Conservation (phyloP, 2,888 invertebrate species). For the Eilema sororculum region DNA sequence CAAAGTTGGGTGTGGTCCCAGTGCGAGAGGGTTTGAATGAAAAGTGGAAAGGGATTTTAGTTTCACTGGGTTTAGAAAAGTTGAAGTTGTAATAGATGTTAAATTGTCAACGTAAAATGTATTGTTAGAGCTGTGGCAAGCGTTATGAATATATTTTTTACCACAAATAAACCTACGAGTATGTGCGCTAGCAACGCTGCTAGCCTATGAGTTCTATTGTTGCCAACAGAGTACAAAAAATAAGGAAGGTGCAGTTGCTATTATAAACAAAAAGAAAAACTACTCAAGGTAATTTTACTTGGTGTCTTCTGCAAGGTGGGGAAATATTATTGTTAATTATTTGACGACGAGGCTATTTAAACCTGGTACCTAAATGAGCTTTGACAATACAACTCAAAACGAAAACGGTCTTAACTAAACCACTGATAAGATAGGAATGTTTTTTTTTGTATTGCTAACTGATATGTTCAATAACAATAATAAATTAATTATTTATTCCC, state of each 20-base stretch:
- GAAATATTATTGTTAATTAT: no score
- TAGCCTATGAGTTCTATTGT: no score
- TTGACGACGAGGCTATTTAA: no score
- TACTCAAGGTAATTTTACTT: no score
- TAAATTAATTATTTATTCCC: background rate
- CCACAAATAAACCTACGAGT: background rate
- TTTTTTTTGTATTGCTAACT: background rate
- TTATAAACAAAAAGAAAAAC: no score
- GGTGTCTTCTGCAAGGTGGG: no score
- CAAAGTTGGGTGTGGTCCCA: constrained; percentile 36
- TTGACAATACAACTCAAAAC: no score
- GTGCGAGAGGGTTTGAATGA: background rate
- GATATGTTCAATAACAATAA: background rate
- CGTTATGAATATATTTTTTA: background rate
- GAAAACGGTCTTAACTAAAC: background rate
- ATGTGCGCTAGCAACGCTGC: background rate
- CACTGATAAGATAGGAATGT: background rate
- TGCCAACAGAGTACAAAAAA: no score
- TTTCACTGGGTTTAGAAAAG: background rate
- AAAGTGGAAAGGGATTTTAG: background rate
- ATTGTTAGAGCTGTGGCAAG: background rate
- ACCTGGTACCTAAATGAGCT: no score
- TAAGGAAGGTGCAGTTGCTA: no score
- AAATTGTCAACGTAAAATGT: background rate
- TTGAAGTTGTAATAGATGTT: background rate